Evolutionary conservation across 2,797 vertebrate genomes (phyloP), one percentile per base, ranked within the genome.

Genomic region (Anniella stebbinsi): DNA sequence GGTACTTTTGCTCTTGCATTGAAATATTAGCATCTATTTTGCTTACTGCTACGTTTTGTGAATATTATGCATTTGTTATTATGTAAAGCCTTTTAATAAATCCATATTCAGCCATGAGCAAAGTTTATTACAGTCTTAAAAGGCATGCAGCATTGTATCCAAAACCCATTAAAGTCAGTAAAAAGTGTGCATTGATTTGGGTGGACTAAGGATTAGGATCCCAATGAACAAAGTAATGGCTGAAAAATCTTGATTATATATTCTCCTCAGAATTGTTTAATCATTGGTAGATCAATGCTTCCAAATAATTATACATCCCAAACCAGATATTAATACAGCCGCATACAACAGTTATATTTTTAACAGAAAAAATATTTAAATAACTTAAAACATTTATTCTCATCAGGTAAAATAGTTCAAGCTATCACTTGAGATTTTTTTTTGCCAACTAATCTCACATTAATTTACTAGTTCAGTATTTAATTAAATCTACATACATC

Each of bases 1-100:
- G 95, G 92, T 95, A 97, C 93, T 96, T 97, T 97, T 97, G 96
- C 96, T 96, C 95, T 97, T 97, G 93, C 95, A 97, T 93, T 94
- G 95, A 97, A 96, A 95, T 90, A 93, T 95, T 94, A 93, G 96
- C 60, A 63, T 95, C 96, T 93, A 96, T 83, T 96, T 95, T 87
- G 95, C 91, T 93, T 94, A 94, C 88, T 92, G 45, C 54, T 94
- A 89, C 70, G 89, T 66, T 96, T 96, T 86, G 91, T 94, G 93
- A 96, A 95, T 88, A 96, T 72, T 91, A 88, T 81, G 30, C 67
- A 72, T 89, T 73, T 88, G 66, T 90, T 89, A 91, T 89, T 45
- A 83, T 3, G 77, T 36, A 94, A 94, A 89, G 54, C 10, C 84
- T 92, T 94, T 94, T 63, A 69, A 63, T 41, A 86, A 87, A 75